Evolutionary conservation across 2,797 vertebrate genomes (phyloP), one percentile per base, ranked within the genome.

Genomic region (Kryptopterus vitreolus): DNA sequence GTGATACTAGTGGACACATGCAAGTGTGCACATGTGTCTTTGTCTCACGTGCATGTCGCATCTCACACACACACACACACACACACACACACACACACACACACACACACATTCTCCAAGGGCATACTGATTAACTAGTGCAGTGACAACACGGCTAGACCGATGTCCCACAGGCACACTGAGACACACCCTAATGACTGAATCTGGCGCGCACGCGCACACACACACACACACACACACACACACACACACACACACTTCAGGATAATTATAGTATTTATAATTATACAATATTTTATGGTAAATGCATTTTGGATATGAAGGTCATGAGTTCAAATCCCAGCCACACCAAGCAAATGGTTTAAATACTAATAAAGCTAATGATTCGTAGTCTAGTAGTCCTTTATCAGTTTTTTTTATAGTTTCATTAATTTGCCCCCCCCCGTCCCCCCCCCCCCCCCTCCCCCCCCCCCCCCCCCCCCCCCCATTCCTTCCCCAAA

Each of bases 401-500:
- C 22, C 29, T 33, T 52, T 33, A 33, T 70, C 46, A 18, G 26
- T 11, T 20, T n/a, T n/a, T n/a, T n/a, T n/a, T n/a, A n/a, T n/a
- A n/a, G n/a, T n/a, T n/a, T n/a, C n/a, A n/a, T n/a, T n/a, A n/a
- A n/a, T n/a, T n/a, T n/a, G n/a, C n/a, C n/a, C n/a, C n/a, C n/a
- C n/a, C n/a, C n/a, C n/a, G n/a, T n/a, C n/a, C n/a, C n/a, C n/a
- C n/a, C n/a, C n/a, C n/a, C n/a, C n/a, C n/a, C n/a, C n/a, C n/a
- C n/a, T n/a, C n/a, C n/a, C n/a, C n/a, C n/a, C n/a, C n/a, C n/a
- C n/a, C n/a, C n/a, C n/a, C n/a, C n/a, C n/a, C n/a, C n/a, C n/a
- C n/a, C n/a, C n/a, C n/a, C n/a, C n/a, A n/a, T n/a, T 31, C 52
- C 68, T 31, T 50, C 68, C 33, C 35, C 35, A 74, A 59, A 58